These are phyloP conservation scores for Heterodera schachtii DNA, from an alignment of 1,140 invertebrate genomes.

Conservation along the genomic window DNA sequence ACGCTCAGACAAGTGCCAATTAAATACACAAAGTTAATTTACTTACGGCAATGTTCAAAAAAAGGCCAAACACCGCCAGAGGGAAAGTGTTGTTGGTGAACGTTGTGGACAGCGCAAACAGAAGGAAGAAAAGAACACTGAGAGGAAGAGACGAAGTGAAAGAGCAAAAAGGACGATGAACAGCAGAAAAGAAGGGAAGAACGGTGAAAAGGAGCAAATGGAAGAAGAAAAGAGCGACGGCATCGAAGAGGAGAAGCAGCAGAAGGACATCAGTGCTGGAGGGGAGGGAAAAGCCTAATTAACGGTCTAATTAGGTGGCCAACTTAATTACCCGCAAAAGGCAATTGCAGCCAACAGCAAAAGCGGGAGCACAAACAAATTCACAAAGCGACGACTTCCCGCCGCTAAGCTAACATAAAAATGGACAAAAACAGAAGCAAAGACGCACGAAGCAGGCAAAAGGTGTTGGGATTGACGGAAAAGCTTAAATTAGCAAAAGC, in stretches of 20 bases:
- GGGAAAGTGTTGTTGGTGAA: neutral
- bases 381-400: neutral
- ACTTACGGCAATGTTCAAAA: neutral
- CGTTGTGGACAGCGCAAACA: neutral
- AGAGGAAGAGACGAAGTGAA: neutral
- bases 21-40: too few species aligned
- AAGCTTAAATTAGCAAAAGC: too few species aligned
- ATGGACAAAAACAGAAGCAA: constrained; percentile 10
- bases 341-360: constrained; percentile 1
- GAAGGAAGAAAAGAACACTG: neutral
- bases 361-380: neutral
- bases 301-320: neutral
- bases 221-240: neutral
- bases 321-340: neutral
- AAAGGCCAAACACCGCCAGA: neutral
- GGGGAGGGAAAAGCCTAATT: too few species aligned
- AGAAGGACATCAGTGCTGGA: neutral
- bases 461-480: constrained; percentile 11
- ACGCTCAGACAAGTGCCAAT: too few species aligned
- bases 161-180: neutral
- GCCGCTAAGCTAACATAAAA: neutral
- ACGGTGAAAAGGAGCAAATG: neutral
- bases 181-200: neutral
- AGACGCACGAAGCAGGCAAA: neutral
- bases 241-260: neutral